These are phyloP conservation scores for Laticauda colubrina DNA, from an alignment of 2,113 vertebrate genomes.

Conservation along the genomic window DNA sequence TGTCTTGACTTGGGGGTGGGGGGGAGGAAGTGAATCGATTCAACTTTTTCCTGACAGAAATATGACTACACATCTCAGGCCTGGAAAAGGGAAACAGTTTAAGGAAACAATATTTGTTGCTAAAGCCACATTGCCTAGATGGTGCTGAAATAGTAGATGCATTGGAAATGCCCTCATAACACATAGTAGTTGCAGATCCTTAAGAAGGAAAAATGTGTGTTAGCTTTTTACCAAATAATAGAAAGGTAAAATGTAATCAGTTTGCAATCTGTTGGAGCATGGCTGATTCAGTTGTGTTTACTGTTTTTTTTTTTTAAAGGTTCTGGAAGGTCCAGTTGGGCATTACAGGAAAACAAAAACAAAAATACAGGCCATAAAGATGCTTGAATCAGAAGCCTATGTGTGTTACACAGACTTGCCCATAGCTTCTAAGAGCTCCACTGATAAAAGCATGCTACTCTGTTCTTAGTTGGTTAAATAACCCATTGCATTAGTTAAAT, in stretches of 20 bases:
- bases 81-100: conserved; percentile 14
- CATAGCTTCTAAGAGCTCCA: conserved; percentile 45
- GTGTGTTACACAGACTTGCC: conserved; percentile 36
- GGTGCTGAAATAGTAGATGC: conserved; percentile 42
- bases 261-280: conserved; percentile 53
- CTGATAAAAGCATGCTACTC: conserved; percentile 41
- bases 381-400: conserved; percentile 51
- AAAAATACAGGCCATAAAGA: conserved; percentile 63
- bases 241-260: background rate
- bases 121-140: conserved; percentile 24
- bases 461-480: conserved; percentile 39
- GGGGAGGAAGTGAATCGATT: background rate
- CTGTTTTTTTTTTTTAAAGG: conserved; percentile 63
- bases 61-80: conserved; percentile 39
- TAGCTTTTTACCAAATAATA: conserved; percentile 41
- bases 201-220: conserved; percentile 15
- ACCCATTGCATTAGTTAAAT: conserved; percentile 26
- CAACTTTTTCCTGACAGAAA: conserved; percentile 43
- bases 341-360: conserved; percentile 38
- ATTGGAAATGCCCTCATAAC: conserved; percentile 24
- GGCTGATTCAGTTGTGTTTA: conserved; percentile 58
- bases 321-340: conserved; percentile 53
- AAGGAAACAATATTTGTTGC: background rate
- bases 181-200: conserved; percentile 41
- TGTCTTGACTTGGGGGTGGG: conserved; percentile 6